These are phyloP conservation scores for Hirtodrosophila cameraria DNA, from an alignment of 2,888 invertebrate species.

Conservation along the genomic window DNA sequence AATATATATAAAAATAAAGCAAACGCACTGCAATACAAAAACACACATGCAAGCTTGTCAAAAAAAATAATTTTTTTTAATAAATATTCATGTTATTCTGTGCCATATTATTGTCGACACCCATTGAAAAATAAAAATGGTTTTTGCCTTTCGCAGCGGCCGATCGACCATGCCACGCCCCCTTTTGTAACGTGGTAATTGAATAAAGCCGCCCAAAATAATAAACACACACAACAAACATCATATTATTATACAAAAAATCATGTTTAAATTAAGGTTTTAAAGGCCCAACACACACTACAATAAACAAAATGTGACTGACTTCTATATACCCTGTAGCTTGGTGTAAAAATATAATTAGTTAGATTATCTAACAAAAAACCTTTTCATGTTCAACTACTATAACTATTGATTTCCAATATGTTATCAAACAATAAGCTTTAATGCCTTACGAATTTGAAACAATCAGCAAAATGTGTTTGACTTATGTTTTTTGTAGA, in stretches of 20 bases:
- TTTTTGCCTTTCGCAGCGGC: conserved; percentile 12
- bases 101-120: conserved; percentile 15
- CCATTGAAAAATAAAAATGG: conserved; percentile 12
- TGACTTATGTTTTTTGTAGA: no score
- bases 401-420: no score
- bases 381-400: no score
- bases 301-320: no score
- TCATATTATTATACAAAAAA: conserved; percentile 25
- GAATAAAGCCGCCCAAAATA: conserved; percentile 50
- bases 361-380: no score
- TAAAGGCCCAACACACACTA: conserved; percentile 6
- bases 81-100: conserved; percentile 62
- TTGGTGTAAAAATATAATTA: no score
- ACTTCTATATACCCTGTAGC: conserved; percentile 14
- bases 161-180: conserved; percentile 11
- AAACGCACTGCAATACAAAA: not conserved
- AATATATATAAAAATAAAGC: not conserved
- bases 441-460: no score
- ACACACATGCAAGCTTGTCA: no score
- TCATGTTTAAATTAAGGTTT: conserved; percentile 43
- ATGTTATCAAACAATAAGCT: no score
- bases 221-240: conserved; percentile 6
- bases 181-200: conserved; percentile 48
- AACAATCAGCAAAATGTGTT: no score
- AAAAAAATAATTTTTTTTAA: conserved; percentile 41